Evolutionary conservation across 2,797 vertebrate species (phyloP).

Genomic region (Sebastes umbrosus): DNA sequence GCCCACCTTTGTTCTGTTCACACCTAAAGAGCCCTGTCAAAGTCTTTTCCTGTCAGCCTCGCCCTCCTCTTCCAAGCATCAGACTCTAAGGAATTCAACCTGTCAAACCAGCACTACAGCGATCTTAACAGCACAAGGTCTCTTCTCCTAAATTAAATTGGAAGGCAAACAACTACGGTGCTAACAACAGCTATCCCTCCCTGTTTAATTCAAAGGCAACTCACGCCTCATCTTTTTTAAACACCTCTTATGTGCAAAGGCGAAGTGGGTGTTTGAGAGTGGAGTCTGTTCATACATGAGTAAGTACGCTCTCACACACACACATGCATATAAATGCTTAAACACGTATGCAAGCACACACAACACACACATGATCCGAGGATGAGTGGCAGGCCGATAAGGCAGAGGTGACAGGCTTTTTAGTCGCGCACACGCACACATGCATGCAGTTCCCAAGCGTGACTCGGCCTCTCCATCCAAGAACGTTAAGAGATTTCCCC

Average conservation of each 20-base stretch:
- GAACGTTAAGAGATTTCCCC: constrained; percentile 73
- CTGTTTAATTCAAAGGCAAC: constrained; percentile 33
- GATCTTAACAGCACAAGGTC: constrained; percentile 17
- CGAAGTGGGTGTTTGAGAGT: neutral
- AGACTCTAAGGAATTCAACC: constrained; percentile 41
- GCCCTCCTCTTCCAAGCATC: constrained; percentile 24
- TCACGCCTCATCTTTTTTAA: constrained; percentile 22
- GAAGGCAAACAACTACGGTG: constrained; percentile 49
- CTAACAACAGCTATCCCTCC: constrained; percentile 4
- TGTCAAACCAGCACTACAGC: constrained; percentile 22
- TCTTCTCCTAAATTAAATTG: constrained; percentile 40
- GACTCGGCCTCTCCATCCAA: constrained; percentile 61
- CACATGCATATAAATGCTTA: constrained; percentile 4
- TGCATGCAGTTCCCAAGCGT: constrained; percentile 34
- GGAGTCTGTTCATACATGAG: neutral
- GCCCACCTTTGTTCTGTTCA: constrained; percentile 33
- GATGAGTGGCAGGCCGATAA: constrained; percentile 66
- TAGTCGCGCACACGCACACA: constrained; percentile 12
- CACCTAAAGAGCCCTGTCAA: constrained; percentile 28
- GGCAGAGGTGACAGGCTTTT: constrained; percentile 58
- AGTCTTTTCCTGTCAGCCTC: constrained; percentile 16
- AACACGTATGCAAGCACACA: constrained; percentile 22
- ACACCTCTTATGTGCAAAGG: constrained; percentile 15
- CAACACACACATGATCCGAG: constrained; percentile 24
- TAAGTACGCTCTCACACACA: constrained; percentile 9